Base-by-base conservation (phyloP, 2,888 invertebrate genomes). In the Pemphredon lugubris region DNA sequence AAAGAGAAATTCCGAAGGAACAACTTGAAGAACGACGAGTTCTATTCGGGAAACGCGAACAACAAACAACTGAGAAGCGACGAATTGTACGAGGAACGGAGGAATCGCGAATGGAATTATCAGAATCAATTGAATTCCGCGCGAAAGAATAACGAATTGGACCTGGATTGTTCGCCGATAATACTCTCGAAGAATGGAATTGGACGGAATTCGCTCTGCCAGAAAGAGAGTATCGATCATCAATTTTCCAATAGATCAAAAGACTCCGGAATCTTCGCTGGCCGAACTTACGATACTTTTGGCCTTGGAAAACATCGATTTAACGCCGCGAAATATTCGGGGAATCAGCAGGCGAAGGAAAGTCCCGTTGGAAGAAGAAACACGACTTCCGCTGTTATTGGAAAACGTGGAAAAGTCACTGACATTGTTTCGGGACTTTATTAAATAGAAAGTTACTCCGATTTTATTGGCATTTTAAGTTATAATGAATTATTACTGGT, bases 291-390 rank as follows among this genome's bases (percentile, higher is more conserved):
- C 75, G 88, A 89, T 51, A 88, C 88, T 0, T 88, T 89, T 50
- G 88, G 88, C 4, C 69, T 89, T 4, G 86, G 86, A 0, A 89
- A 88, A 44, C 87, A 69, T 72, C 83, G 89, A 1, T 88, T 88
- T 45, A 89, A 89, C 55, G 89, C 88, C 0, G 89, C 89, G 0
- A 89, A 87, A 63, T 89, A 89, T 45, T 88, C 89, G 2, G 89
- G 88, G 1, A 84, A 83, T 72, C 79, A 81, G 26, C 72, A 76
- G 26, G 53, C 73, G 2, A 72, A 79, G 32, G 79, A 83, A 5
- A 78, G 30, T 26, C 77, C 69, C 7, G 47, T 82, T 11, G 79
- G 82, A 4, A 69, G 80, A 45, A 85, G 84, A 73, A 84, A 84
- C 58, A 83, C 86, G 2, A 79, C 82, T 0, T 78, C 84, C 0